Base-by-base conservation (phyloP, 2,797 vertebrate species). In the Silurus lanzhouensis region DNA sequence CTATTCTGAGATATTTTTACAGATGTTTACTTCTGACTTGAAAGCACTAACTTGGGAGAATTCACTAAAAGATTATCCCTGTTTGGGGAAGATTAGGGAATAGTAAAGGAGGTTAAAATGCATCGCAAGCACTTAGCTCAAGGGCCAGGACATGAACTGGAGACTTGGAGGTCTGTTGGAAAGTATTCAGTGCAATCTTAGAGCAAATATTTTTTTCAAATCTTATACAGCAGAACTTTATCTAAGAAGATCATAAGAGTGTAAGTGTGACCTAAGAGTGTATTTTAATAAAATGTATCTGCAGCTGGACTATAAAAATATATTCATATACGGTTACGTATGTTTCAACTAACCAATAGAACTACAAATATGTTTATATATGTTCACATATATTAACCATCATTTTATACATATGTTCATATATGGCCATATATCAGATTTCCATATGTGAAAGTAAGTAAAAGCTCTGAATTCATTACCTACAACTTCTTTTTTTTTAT, bases 21-120 rank as follows among this genome's bases (percentile, higher is more conserved):
- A 22, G 4, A 72, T 48, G 20, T 71, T 72, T 48, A 22, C 8
- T 22, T 46, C 10, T 38, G 67, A 44, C 8, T 52, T 52, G 15
- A n/a, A 48, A 52, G 22, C 46, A n/a, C 22, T 13, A 55, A 52
- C 22, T 14, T 46, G 2, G 46, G 12, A 14, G 71, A 55, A 15
- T 5, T 25, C 4, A 22, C 48, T 48, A 25, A 15, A 22, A 25
- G 72, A 25, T 75, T 75, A 75, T 75, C 2, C 52, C 25, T 76
- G 52, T 31, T 48, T 57, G 74, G 14, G n/a, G 15, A 76, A 27
- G n/a, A 75, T 75, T 75, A 25, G 14, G 22, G 14, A 55, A 75
- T 17, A 75, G 72, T 75, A 75, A 55, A 55, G 6, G 22, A 55
- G 48, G 52, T 76, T 76, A 58, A 76, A 76, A 58, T 58, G n/a